Percentiles rank a stretch among this genome's conserved stretches.
Evolutionary conservation across 2,797 vertebrate genomes (phyloP).

Genomic region (Schizothorax lantsangensis): DNA sequence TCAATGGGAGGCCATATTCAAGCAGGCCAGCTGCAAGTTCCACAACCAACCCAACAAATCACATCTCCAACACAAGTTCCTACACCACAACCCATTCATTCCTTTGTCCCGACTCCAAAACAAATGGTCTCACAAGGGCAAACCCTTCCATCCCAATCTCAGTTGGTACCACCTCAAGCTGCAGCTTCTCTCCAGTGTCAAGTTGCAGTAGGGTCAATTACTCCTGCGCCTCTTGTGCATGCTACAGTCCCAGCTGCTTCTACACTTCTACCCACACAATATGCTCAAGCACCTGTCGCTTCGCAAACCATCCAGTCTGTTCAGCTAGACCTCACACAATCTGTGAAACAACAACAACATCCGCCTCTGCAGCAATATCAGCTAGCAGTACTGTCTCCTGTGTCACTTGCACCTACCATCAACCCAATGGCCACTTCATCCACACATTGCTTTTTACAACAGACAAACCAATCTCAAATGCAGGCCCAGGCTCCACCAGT

Average conservation of each 20-base stretch:
- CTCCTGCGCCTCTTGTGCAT: conserved; percentile 38
- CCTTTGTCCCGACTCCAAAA: conserved; percentile 43
- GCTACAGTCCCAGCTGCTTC: conserved; percentile 55
- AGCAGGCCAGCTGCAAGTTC: conserved; percentile 67
- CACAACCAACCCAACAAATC: conserved; percentile 68
- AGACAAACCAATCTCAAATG: conserved; percentile 64
- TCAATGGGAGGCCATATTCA: conserved; percentile 66
- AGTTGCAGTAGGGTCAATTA: conserved; percentile 30
- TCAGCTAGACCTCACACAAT: conserved; percentile 67
- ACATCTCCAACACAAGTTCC: conserved; percentile 62
- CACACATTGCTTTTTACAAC: conserved; percentile 68
- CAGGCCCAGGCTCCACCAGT: conserved; percentile 63
- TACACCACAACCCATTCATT: conserved; percentile 61
- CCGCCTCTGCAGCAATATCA: conserved; percentile 72
- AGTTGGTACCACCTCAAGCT: conserved; percentile 52
- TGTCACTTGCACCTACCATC: conserved; percentile 56
- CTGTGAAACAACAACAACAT: conserved; percentile 63
- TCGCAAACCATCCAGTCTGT: conserved; percentile 68
- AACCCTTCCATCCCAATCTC: conserved; percentile 48
- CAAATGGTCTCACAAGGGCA: conserved; percentile 55
- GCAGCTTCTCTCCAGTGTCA: conserved; percentile 53
- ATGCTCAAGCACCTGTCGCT: conserved; percentile 62
- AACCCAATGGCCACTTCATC: conserved; percentile 64
- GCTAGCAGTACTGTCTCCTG: conserved; percentile 70
- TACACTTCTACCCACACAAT: conserved; percentile 67